phyloP scores from a whole-genome alignment of 2,113 vertebrate genomes.

The Erinaceus europaeus region DNA sequence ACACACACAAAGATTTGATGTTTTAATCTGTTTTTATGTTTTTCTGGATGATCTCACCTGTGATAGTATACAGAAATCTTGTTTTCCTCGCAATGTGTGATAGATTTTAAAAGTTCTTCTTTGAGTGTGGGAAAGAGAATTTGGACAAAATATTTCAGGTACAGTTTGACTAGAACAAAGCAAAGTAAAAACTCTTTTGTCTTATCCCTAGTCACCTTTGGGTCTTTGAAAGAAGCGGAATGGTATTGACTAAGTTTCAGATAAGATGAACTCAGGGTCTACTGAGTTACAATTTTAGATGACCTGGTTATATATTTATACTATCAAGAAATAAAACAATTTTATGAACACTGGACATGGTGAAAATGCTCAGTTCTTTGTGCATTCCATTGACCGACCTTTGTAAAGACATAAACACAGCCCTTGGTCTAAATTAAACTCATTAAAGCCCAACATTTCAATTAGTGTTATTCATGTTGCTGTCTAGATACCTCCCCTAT shows the following conservation, averaged over 20 bases:
- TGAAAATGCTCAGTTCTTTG: constrained; percentile 43
- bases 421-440: constrained; percentile 43
- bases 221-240: not conserved
- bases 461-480: constrained; percentile 43
- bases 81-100: not conserved
- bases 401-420: constrained; percentile 43
- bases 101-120: not conserved
- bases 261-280: constrained; percentile 26
- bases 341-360: not conserved
- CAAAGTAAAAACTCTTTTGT: not conserved
- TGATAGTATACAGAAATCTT: constrained; percentile 10
- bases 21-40: too few species aligned
- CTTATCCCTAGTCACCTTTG: not conserved
- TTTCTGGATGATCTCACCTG: not conserved
- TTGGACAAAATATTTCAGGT: not conserved
- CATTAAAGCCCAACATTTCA: constrained; percentile 45
- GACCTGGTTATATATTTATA: not conserved
- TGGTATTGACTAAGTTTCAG: constrained; percentile 30
- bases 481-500: constrained; percentile 1
- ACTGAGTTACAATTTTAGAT: constrained; percentile 29
- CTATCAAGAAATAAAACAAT: not conserved
- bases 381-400: constrained; percentile 1
- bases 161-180: not conserved
- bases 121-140: not conserved
- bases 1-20: too few species aligned